These are phyloP conservation scores for Thryonomys swinderianus DNA, from an alignment of 2,113 vertebrate species.

Conservation along the genomic window DNA sequence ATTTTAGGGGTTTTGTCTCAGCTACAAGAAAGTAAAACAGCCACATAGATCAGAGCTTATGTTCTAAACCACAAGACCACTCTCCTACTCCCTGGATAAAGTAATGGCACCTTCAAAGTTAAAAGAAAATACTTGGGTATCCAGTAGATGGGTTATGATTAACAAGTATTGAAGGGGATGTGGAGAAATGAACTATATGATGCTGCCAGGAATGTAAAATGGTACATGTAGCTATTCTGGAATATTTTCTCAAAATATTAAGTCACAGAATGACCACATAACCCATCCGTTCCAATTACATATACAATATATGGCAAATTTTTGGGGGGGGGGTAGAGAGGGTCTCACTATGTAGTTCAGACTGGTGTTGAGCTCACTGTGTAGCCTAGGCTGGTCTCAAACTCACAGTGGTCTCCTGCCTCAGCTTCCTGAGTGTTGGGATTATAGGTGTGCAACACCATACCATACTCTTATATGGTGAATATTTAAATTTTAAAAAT, in stretches of 20 bases:
- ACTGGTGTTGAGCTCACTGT: too few species aligned
- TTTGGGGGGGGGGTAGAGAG: too few species aligned
- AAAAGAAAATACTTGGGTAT: background rate
- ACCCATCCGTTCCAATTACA: background rate
- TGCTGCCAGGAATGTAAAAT: background rate
- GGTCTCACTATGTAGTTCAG: too few species aligned
- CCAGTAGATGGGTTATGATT: background rate
- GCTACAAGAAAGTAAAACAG: background rate
- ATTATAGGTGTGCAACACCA: too few species aligned
- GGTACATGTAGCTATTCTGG: background rate
- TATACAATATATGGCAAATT: background rate
- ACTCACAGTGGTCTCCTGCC: too few species aligned
- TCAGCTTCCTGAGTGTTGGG: too few species aligned
- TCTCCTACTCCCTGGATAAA: background rate
- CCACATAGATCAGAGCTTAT: background rate
- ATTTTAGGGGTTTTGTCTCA: background rate
- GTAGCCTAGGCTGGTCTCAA: too few species aligned
- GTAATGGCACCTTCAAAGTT: background rate
- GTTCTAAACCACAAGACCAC: background rate
- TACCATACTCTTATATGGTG: background rate
- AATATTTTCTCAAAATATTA: background rate
- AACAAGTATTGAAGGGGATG: background rate
- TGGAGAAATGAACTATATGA: background rate
- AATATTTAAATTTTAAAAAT: background rate
- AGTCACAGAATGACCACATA: background rate